Evolutionary conservation across 2,888 invertebrate genomes (phyloP), one percentile per base, ranked within the genome.

Genomic region (Agrotis ipsilon): DNA sequence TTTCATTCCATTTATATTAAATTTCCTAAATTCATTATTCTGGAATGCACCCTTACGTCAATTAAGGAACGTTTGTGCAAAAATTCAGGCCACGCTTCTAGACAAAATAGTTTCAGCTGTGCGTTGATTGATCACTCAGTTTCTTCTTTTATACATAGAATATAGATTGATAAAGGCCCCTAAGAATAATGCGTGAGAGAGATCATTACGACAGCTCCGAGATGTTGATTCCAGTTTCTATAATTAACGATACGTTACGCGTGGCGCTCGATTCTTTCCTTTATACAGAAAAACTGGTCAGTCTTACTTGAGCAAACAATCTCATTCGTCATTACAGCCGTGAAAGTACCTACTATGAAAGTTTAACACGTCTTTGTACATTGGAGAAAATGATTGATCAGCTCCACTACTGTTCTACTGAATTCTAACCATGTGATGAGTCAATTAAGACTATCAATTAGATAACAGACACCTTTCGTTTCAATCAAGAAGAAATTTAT

Each of bases 271-370:
- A 72, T 72, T 80, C 62, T 71, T 84, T 70, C 61, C 49, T 72
- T 69, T 70, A 70, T 57, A 74, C 52, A 83, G 82, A 88, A 88
- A 86, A 88, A 89, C 89, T 87, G 85, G 87, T 80, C 83, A 75
- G 80, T 76, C 68, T 76, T 82, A 80, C 83, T 81, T 82, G 84
- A 85, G 72, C 86, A 89, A 91, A 90, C 86, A 89, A 86, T 87
- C 86, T 88, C 82, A 88, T 84, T 85, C 84, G 85, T 91, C 89
- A 89, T 86, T 87, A 87, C 77, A 72, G 65, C 78, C 83, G 91
- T 86, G 91, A 92, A 92, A 92, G 92, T 90, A 86, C n/a, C n/a
- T n/a, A n/a, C 87, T 86, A 87, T 82, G 87, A 91, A 90, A 87
- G 89, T 88, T 85, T 85, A 85, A 83, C 80, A 78, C 74, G 81